Conservation (phyloP, 2,113 vertebrate genomes). For the Romanogobio albipinnatus region DNA sequence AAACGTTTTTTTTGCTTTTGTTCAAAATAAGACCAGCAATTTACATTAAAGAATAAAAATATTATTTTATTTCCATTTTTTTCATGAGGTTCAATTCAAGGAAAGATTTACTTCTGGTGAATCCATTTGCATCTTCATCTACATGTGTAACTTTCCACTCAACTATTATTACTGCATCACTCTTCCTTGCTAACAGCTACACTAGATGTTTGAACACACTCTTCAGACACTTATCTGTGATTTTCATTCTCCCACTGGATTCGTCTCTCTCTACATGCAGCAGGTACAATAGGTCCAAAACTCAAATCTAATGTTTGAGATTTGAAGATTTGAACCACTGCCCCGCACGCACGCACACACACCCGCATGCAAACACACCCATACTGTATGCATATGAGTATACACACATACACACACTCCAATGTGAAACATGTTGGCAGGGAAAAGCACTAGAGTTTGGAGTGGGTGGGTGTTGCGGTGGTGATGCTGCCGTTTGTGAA, state of each 20-base stretch:
- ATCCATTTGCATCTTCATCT: neutral
- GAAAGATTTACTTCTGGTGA: neutral
- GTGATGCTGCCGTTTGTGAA: slow-evolving; percentile 62
- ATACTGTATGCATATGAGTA: slow-evolving; percentile 2
- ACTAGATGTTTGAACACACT: slow-evolving; percentile 8
- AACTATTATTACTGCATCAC: neutral
- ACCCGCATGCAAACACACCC: slow-evolving; percentile 23
- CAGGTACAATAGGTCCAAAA: slow-evolving; percentile 62
- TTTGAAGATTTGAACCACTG: slow-evolving; percentile 62
- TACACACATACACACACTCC: slow-evolving; percentile 49
- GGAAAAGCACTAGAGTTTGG: slow-evolving; percentile 76
- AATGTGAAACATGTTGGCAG: slow-evolving; percentile 59
- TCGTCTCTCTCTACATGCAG: slow-evolving; percentile 61
- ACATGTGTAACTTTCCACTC: slow-evolving; percentile 11
- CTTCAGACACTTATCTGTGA: slow-evolving; percentile 17
- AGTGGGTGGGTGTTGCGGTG: slow-evolving; percentile 70
- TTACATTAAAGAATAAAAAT: neutral
- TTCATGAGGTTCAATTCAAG: neutral
- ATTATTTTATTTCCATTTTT: neutral
- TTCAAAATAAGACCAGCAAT: neutral
- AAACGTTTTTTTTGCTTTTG: neutral
- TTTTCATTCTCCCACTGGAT: slow-evolving; percentile 43
- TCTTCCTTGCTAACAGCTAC: neutral
- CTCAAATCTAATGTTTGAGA: slow-evolving; percentile 62
- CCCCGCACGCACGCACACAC: slow-evolving; percentile 47